Conservation (phyloP, 2,797 vertebrate genomes). For the Clarias pachynema region DNA sequence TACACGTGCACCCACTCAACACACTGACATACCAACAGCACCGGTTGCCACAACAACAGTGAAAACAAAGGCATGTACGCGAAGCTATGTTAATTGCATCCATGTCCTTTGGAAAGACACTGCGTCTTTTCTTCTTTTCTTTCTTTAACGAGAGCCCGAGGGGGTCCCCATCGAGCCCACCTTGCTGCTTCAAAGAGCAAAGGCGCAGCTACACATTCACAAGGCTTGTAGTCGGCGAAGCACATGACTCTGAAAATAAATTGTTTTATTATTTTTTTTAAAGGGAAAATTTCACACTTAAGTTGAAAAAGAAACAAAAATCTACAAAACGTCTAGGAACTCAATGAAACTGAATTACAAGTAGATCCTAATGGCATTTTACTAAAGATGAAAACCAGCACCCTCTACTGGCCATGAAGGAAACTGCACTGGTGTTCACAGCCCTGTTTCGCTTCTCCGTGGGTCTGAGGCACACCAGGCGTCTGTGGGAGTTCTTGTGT, state of each 20-base stretch:
- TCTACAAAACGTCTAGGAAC: background rate
- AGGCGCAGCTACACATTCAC: constrained; percentile 12
- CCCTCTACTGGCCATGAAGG: constrained; percentile 63
- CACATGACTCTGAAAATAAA: background rate
- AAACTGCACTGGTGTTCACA: constrained; percentile 22
- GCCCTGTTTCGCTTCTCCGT: constrained; percentile 42
- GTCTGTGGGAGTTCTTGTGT: constrained; percentile 62
- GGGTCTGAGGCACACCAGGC: constrained; percentile 57
- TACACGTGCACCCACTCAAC: constrained; percentile 33
- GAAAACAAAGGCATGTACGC: constrained; percentile 72
- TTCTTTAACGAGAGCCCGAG: constrained; percentile 72
- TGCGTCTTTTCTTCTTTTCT: constrained; percentile 56
- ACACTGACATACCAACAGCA: constrained; percentile 65
- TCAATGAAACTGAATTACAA: background rate
- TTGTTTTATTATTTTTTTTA: too few relatives aligned
- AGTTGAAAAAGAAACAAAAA: background rate
- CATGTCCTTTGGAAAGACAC: constrained; percentile 75
- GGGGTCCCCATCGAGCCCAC: constrained; percentile 69
- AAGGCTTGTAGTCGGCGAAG: background rate
- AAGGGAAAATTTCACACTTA: background rate
- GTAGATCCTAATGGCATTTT: background rate
- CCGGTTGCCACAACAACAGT: constrained; percentile 69
- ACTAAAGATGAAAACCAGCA: constrained; percentile 35
- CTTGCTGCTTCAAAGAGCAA: constrained; percentile 74
- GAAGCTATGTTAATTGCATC: constrained; percentile 78